A percentile compares a stretch with the other conserved stretches of the same genome.
phyloP scores from a whole-genome alignment of 2,888 invertebrate species.

The Pseudanteris insignis region DNA sequence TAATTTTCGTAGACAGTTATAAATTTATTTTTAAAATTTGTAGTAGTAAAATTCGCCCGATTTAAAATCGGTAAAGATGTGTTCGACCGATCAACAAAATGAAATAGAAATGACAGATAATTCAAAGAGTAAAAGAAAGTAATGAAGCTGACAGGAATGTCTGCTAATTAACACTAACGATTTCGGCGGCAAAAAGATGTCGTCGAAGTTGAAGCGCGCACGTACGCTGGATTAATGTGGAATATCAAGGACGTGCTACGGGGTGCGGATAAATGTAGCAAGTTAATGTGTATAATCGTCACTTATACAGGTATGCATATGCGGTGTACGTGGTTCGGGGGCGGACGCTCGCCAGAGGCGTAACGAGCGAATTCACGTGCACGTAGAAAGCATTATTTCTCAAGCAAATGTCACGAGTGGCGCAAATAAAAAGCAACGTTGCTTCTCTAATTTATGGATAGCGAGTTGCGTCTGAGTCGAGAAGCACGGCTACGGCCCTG shows the following conservation, averaged over 20 bases:
- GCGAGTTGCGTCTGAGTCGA: constrained; percentile 31
- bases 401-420: constrained; percentile 39
- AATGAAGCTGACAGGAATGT: constrained; percentile 1
- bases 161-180: constrained; percentile 22
- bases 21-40: too few relatives aligned
- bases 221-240: constrained; percentile 29
- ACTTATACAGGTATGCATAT: constrained; percentile 27
- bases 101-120: too few relatives aligned
- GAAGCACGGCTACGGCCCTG: too few relatives aligned
- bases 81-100: too few relatives aligned
- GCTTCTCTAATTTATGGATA: constrained; percentile 42
- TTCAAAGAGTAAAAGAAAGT: too few relatives aligned
- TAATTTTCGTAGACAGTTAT: too few relatives aligned
- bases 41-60: too few relatives aligned
- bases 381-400: constrained; percentile 42
- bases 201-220: constrained; percentile 17
- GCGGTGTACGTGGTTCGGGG: constrained; percentile 25
- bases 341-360: constrained; percentile 29
- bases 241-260: constrained; percentile 25
- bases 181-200: constrained; percentile 7
- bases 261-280: constrained; percentile 27
- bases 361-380: constrained; percentile 30
- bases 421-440: constrained; percentile 40
- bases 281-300: constrained; percentile 43
- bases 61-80: too few relatives aligned